phyloP scores from a whole-genome alignment of 2,113 vertebrate species.

The Maccullochella peelii region DNA sequence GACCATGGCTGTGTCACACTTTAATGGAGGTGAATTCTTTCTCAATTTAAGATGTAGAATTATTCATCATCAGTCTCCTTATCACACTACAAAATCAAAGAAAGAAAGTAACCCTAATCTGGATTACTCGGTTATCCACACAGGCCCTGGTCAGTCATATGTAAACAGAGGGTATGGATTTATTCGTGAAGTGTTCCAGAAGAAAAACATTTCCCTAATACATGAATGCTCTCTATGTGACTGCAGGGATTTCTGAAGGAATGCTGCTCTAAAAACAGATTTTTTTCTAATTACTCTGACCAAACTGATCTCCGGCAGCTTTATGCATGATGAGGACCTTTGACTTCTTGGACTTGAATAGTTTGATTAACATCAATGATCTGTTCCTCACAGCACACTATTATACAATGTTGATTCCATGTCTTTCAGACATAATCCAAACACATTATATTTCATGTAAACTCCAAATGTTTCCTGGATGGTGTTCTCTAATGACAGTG shows the following conservation, averaged over 20 bases:
- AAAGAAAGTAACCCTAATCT: too few relatives aligned
- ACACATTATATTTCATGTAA: not conserved
- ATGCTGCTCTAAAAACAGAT: not conserved
- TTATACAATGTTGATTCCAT: not conserved
- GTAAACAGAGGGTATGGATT: too few relatives aligned
- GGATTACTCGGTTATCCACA: too few relatives aligned
- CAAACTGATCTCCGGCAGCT: slow-evolving; percentile 3
- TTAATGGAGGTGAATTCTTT: too few relatives aligned
- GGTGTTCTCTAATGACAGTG: not conserved
- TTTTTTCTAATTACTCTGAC: not conserved
- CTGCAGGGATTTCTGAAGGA: not conserved
- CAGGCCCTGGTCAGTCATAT: too few relatives aligned
- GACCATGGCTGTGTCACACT: too few relatives aligned
- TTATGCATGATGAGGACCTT: not conserved
- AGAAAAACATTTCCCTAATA: too few relatives aligned
- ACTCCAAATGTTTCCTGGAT: not conserved
- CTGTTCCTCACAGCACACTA: not conserved
- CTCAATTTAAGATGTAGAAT: too few relatives aligned
- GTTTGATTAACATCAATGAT: not conserved
- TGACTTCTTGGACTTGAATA: not conserved
- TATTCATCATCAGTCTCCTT: too few relatives aligned
- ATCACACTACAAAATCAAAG: too few relatives aligned
- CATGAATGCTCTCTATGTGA: too few relatives aligned
- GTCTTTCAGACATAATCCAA: not conserved
- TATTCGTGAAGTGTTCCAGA: too few relatives aligned